A percentile compares a stretch with the other conserved stretches of the same genome.
Evolutionary conservation across 2,888 invertebrate genomes (phyloP).

Genomic region (Habroteleia sp.): DNA sequence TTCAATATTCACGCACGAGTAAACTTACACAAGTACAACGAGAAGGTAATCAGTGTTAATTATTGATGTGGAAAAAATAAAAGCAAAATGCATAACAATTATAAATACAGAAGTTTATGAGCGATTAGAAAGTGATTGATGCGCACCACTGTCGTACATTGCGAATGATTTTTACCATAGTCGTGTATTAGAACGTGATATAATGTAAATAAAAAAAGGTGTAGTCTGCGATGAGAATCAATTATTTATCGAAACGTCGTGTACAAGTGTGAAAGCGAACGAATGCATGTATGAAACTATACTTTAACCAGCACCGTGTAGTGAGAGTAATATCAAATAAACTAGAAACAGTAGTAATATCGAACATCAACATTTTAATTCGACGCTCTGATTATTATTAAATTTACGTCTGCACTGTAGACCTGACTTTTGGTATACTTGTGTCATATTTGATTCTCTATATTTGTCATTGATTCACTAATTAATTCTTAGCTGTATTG

Average conservation of each 20-base stretch:
- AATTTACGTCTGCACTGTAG: slow-evolving; percentile 54
- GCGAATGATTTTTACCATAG: slow-evolving; percentile 72
- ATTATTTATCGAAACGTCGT: slow-evolving; percentile 71
- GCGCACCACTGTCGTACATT: slow-evolving; percentile 52
- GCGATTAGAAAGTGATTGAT: slow-evolving; percentile 56
- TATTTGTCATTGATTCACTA: slow-evolving; percentile 44
- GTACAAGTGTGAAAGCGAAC: slow-evolving; percentile 67
- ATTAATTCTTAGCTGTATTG: slow-evolving; percentile 55
- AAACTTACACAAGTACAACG: slow-evolving; percentile 63
- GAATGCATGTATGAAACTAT: slow-evolving; percentile 68
- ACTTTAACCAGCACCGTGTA: slow-evolving; percentile 77
- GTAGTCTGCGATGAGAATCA: slow-evolving; percentile 70
- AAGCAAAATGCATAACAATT: slow-evolving; percentile 30
- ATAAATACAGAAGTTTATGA: slow-evolving; percentile 59
- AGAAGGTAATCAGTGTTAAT: slow-evolving; percentile 64
- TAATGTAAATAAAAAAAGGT: slow-evolving; percentile 72
- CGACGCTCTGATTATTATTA: slow-evolving; percentile 59
- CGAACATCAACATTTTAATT: slow-evolving; percentile 67
- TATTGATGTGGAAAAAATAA: slow-evolving; percentile 48
- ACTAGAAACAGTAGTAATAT: slow-evolving; percentile 64
- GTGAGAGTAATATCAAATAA: slow-evolving; percentile 75
- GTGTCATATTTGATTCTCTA: slow-evolving; percentile 62
- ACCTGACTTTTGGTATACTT: slow-evolving; percentile 41
- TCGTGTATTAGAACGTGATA: slow-evolving; percentile 73
- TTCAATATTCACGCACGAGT: slow-evolving; percentile 43